A percentile compares a stretch with the other conserved stretches of the same genome.
Conservation (phyloP, 1,140 invertebrate species). For the Heliothis virescens region DNA sequence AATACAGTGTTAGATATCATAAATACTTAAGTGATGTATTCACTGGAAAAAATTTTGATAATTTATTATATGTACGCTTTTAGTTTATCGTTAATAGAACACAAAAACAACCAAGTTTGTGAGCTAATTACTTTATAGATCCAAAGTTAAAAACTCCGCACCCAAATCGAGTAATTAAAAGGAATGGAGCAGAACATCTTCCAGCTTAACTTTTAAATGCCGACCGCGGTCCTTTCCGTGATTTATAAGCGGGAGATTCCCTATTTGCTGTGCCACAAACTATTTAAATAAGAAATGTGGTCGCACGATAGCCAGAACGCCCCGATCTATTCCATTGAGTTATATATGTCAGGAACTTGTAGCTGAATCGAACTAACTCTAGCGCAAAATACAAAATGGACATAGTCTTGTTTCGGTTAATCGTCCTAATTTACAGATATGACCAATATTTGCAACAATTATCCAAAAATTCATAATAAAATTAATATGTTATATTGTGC, state of each 20-base stretch:
- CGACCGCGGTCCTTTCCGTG: slow-evolving; percentile 56
- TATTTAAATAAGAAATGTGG: slow-evolving; percentile 77
- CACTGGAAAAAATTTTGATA: too few relatives aligned
- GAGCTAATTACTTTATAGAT: background rate
- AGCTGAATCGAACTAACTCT: background rate
- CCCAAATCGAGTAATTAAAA: slow-evolving; percentile 50
- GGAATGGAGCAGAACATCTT: slow-evolving; percentile 55
- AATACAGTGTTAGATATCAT: too few relatives aligned
- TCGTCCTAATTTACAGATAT: too few relatives aligned
- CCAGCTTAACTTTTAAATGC: slow-evolving; percentile 64
- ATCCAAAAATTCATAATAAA: too few relatives aligned
- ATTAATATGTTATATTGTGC: too few relatives aligned
- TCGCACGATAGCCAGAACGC: slow-evolving; percentile 56
- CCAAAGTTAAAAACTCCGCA: background rate
- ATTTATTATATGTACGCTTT: too few relatives aligned
- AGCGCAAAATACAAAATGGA: background rate
- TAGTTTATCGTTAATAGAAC: too few relatives aligned
- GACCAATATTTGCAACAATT: too few relatives aligned
- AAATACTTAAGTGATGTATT: too few relatives aligned
- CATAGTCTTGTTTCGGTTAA: too few relatives aligned
- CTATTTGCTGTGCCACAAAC: slow-evolving; percentile 60
- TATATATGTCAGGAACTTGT: slow-evolving; percentile 45
- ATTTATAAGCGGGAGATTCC: slow-evolving; percentile 59
- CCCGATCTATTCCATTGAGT: slow-evolving; percentile 66
- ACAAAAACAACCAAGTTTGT: background rate